Conservation (phyloP, 2,888 invertebrate genomes). For the Erebia ligea region DNA sequence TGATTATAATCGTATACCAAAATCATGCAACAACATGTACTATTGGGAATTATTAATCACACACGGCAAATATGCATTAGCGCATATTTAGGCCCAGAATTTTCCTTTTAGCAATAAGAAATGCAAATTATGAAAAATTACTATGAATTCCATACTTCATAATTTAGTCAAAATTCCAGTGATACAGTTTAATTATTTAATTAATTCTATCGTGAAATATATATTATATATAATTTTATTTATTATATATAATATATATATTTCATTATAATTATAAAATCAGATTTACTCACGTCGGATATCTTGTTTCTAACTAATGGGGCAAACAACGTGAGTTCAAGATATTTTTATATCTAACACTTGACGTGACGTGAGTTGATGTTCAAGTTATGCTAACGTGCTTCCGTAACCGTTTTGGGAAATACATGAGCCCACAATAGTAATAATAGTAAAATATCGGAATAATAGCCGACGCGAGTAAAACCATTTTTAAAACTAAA, state of each 20-base stretch:
- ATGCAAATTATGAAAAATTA: not conserved
- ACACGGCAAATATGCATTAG: too few species aligned
- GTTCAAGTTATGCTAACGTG: not conserved
- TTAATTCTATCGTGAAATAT: not conserved
- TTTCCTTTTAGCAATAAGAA: not conserved
- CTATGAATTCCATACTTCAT: not conserved
- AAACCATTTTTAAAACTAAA: not conserved
- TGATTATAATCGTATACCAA: not conserved
- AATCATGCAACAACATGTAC: not conserved
- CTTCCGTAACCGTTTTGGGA: not conserved
- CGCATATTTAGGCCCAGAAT: too few species aligned
- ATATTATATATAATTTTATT: not conserved
- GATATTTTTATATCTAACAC: not conserved
- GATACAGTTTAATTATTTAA: not conserved
- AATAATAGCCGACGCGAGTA: slow-evolving; percentile 1
- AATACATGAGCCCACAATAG: not conserved
- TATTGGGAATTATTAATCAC: not conserved
- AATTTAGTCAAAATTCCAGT: not conserved
- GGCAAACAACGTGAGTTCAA: not conserved
- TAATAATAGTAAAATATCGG: not conserved
- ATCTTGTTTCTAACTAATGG: not conserved
- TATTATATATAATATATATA: not conserved
- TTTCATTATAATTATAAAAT: not conserved
- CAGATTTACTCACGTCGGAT: not conserved
- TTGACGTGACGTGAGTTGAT: not conserved